Percentiles rank a stretch among this genome's conserved stretches.
Conservation (phyloP, 2,113 vertebrate genomes). For the Lophura nycthemera region DNA sequence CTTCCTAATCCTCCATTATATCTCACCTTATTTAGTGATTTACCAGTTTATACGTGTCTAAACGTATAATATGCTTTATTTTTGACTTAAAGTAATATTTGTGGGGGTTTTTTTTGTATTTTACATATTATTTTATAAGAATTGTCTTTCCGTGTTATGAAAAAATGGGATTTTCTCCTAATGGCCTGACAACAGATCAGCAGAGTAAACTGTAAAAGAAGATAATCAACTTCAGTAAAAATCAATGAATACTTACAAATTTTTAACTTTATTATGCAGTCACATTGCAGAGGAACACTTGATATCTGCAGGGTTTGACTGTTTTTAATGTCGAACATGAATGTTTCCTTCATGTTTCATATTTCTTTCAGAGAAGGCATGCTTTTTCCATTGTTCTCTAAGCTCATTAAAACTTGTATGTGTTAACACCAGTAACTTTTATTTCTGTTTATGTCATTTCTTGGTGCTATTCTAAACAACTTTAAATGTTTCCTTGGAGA, state of each 20-base stretch:
- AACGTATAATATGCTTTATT: background rate
- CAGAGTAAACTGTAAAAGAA: background rate
- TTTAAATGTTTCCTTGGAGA: background rate
- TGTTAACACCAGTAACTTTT: background rate
- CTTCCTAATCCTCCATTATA: background rate
- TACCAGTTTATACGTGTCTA: background rate
- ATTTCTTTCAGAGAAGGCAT: background rate
- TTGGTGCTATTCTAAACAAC: background rate
- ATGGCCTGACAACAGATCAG: background rate
- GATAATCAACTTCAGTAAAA: background rate
- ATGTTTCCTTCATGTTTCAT: background rate
- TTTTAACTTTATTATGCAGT: background rate
- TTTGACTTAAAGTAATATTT: background rate
- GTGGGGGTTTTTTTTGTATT: background rate
- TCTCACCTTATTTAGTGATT: background rate
- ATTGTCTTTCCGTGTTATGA: background rate
- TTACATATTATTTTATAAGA: background rate
- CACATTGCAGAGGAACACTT: background rate
- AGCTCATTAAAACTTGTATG: background rate
- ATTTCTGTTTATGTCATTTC: constrained; percentile 3
- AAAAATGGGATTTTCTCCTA: background rate
- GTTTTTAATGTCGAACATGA: background rate
- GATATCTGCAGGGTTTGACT: background rate
- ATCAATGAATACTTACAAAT: background rate
- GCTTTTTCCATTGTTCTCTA: background rate